Percentiles rank a stretch among this genome's conserved stretches.
phyloP scores from a whole-genome alignment of 2,797 vertebrate species.

The Channa striata region DNA sequence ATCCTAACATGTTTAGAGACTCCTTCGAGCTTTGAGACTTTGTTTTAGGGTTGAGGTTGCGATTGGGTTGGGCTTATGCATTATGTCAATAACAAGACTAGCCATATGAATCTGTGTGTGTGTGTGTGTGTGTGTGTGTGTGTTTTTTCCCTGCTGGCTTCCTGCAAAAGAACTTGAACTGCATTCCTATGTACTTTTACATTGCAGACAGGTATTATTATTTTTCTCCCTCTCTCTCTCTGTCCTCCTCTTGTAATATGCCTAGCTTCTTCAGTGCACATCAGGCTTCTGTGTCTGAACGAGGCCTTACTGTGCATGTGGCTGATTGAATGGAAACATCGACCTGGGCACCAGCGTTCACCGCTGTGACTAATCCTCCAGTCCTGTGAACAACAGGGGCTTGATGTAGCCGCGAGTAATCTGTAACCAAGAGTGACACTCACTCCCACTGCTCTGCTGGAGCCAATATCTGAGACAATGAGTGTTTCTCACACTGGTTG shows the following conservation, averaged over 20 bases:
- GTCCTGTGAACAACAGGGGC: conserved; percentile 44
- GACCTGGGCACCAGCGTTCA: conserved; percentile 22
- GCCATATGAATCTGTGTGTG: too few relatives aligned
- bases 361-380: conserved; percentile 58
- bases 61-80: too few relatives aligned
- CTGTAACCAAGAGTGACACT: conserved; percentile 51
- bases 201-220: conserved; percentile 9
- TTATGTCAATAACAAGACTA: too few relatives aligned
- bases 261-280: neutral
- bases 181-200: conserved; percentile 5
- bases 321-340: conserved; percentile 29
- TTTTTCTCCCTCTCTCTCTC: conserved; percentile 11
- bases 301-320: conserved; percentile 16
- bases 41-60: too few relatives aligned
- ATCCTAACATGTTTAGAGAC: too few relatives aligned
- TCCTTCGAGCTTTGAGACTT: too few relatives aligned
- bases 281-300: conserved; percentile 1
- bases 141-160: conserved; percentile 21
- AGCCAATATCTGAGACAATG: conserved; percentile 35
- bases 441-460: conserved; percentile 28
- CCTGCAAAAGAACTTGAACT: conserved; percentile 10
- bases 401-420: conserved; percentile 40
- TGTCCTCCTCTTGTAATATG: neutral
- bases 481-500: conserved; percentile 29
- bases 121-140: conserved; percentile 12